Conservation (phyloP, 2,797 vertebrate species). For the Falco cherrug region DNA sequence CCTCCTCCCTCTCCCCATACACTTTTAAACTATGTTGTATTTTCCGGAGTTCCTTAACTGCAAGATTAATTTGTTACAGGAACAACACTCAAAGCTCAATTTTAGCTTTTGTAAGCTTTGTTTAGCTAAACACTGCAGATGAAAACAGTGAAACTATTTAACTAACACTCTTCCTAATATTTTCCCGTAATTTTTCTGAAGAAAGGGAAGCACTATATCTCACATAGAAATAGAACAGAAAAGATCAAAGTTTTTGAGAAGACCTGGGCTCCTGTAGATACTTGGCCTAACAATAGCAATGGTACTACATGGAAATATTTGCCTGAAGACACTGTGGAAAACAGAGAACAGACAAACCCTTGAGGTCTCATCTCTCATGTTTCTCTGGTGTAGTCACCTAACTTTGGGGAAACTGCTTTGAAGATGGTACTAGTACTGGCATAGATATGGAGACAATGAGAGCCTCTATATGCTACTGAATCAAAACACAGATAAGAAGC, state of each 20-base stretch:
- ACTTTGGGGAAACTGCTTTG: background rate
- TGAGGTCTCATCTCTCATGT: background rate
- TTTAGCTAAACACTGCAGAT: rapidly evolving
- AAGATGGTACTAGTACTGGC: background rate
- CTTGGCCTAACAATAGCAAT: background rate
- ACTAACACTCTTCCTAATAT: background rate
- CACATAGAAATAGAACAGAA: background rate
- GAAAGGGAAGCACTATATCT: background rate
- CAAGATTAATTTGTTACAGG: background rate
- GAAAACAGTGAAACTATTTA: background rate
- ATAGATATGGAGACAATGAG: rapidly evolving
- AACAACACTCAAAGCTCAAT: background rate
- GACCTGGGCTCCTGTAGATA: background rate
- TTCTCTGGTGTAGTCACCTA: background rate
- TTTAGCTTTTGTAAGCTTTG: background rate
- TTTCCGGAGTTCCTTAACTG: background rate
- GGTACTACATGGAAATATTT: background rate
- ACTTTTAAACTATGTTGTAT: background rate
- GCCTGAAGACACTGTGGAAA: background rate
- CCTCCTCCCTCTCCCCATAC: background rate
- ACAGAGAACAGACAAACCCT: background rate
- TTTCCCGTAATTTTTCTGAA: background rate
- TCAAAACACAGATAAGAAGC: background rate
- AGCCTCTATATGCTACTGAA: rapidly evolving
- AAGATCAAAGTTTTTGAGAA: background rate